These are phyloP conservation scores for Martes martes DNA, from an alignment of 2,113 vertebrate genomes.

Conservation along the genomic window DNA sequence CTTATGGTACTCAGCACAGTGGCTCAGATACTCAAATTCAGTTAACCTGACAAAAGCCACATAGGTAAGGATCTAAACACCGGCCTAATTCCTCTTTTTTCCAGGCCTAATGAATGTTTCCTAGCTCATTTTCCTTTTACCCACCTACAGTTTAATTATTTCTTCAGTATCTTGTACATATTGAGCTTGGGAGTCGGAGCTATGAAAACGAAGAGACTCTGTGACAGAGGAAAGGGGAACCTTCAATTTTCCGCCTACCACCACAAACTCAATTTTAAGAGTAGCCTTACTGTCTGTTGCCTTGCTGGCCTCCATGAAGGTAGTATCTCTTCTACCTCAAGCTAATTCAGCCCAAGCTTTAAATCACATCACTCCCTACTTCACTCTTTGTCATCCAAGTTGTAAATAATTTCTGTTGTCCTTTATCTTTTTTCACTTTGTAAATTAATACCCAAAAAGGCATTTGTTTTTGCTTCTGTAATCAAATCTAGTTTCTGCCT, in stretches of 20 bases:
- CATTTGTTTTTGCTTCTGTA: background rate
- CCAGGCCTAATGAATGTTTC: background rate
- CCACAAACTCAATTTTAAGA: background rate
- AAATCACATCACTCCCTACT: background rate
- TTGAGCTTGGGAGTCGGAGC: background rate
- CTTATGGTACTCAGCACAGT: background rate
- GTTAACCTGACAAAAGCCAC: background rate
- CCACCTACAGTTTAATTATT: background rate
- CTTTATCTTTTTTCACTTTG: background rate
- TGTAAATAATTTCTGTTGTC: background rate
- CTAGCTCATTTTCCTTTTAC: background rate
- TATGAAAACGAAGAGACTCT: background rate
- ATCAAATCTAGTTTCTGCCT: background rate
- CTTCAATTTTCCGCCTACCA: background rate
- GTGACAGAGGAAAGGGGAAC: background rate
- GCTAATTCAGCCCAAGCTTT: background rate
- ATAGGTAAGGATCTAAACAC: background rate
- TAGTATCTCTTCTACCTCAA: background rate
- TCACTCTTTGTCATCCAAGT: background rate
- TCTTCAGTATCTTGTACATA: background rate
- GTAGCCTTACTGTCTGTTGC: background rate
- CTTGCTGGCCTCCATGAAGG: accelerated
- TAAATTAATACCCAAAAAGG: background rate
- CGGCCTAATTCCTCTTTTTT: background rate
- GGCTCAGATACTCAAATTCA: background rate